A percentile compares a stretch with the other conserved stretches of the same genome.
Evolutionary conservation across 30 jellyfish, hydroid and myxozoan genomes (phyloP).

Genomic region (Chironex yamaguchii): DNA sequence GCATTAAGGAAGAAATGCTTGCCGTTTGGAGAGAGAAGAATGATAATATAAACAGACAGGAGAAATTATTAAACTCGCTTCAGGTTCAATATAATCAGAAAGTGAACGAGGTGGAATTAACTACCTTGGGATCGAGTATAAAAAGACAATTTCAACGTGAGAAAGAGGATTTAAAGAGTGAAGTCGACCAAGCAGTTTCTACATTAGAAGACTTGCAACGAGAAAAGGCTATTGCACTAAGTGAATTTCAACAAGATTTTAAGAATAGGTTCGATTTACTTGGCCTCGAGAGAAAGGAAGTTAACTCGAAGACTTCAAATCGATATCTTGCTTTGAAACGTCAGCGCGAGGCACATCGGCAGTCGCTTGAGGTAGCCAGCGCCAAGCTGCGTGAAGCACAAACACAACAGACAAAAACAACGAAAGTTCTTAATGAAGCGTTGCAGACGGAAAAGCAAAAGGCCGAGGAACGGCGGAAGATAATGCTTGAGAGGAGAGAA

Average conservation of each 20-base stretch:
- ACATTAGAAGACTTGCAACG: slow-evolving; percentile 50
- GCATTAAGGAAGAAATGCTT: slow-evolving; percentile 58
- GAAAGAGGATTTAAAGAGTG: slow-evolving; percentile 27
- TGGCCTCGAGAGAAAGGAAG: slow-evolving; percentile 83
- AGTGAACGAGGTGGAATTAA: slow-evolving; percentile 66
- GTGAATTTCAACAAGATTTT: slow-evolving; percentile 67
- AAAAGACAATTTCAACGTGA: slow-evolving; percentile 52
- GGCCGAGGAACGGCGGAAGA: slow-evolving; percentile 62
- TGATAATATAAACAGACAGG: slow-evolving; percentile 72
- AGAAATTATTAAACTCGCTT: slow-evolving; percentile 56
- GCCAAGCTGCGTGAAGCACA: slow-evolving; percentile 53
- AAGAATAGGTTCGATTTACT: slow-evolving; percentile 78
- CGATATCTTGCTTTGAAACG: slow-evolving; percentile 50
- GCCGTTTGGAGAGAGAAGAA: slow-evolving; percentile 73
- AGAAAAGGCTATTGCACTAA: slow-evolving; percentile 66
- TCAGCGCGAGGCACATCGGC: slow-evolving; percentile 49
- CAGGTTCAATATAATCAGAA: slow-evolving; percentile 66
- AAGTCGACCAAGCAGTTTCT: slow-evolving; percentile 41
- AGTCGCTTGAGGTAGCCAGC: slow-evolving; percentile 57
- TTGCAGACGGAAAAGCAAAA: slow-evolving; percentile 34
- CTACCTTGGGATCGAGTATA: slow-evolving; percentile 75
- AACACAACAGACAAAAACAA: slow-evolving; percentile 49
- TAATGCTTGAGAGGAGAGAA: slow-evolving; percentile 34
- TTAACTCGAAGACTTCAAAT: slow-evolving; percentile 44
- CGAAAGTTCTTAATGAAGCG: slow-evolving; percentile 55